Base-by-base conservation (phyloP, 2,113 vertebrate genomes). In the Aldabrachelys gigantea region DNA sequence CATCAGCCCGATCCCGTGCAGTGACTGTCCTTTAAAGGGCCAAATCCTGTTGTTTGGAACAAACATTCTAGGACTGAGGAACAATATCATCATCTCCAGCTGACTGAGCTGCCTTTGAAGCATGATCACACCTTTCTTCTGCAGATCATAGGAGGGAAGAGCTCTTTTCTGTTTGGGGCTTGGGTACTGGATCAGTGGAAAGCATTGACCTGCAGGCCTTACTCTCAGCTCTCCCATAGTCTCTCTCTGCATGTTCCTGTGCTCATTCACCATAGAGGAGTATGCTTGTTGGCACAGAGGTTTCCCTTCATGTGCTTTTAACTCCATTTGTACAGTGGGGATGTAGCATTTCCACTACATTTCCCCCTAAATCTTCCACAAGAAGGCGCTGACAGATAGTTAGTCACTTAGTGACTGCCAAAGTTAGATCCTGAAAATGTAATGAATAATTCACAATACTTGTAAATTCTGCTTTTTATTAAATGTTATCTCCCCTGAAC, bases 21-120 rank as follows among this genome's bases (percentile, higher is more conserved):
- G 38, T 3, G 5, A 2, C 4, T 27, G 9, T 38, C 90, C 50
- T 81, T 93, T 92, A 38, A 91, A 44, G 8, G 38, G 10, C 78
- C 47, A 53, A 75, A 84, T 90, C 59, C 47, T 5, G 9, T 65
- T 95, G 95, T 82, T 88, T 79, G 3, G 9, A 89, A 76, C 0
- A 90, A 80, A 87, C 69, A 86, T 81, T 14, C 2, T 76, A 50
- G 76, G 14, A 72, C 50, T 31, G 29, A 81, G 12, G 29, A 88
- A 87, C 0, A 2, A 2, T 0, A 29, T 41, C 22, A 54, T 82
- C 79, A 25, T 35, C 9, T 35, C n/a, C 7, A 82, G 5, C 22
- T 85, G 53, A 25, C 21, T 47, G 41, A 92, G 75, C 3, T 79
- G 25, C 29, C 16, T 78, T 82, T 0, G 9, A 44, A 10, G 1